Conservation (phyloP, 1,140 invertebrate genomes). For the Macrosteles quadrilineatus region DNA sequence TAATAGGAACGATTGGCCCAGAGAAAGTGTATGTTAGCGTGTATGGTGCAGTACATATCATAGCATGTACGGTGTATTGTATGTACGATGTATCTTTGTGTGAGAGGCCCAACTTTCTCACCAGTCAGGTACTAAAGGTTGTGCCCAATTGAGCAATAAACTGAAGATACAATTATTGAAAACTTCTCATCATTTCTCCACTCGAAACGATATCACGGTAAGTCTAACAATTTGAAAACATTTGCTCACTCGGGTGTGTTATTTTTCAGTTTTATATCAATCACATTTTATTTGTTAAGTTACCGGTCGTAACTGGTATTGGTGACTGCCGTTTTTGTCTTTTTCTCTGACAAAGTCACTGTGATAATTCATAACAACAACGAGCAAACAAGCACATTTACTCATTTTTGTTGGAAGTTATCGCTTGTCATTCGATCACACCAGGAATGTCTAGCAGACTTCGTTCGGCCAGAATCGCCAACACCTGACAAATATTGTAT, state of each 20-base stretch:
- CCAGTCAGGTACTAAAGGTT: neutral
- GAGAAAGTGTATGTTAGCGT: neutral
- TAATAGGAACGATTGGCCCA: neutral
- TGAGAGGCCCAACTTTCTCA: neutral
- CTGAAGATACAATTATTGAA: constrained; percentile 2
- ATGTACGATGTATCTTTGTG: too few species aligned
- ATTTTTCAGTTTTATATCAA: neutral
- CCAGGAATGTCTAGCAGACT: neutral
- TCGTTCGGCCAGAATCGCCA: neutral
- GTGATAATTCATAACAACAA: neutral
- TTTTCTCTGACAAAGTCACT: neutral
- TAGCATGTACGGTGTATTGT: neutral
- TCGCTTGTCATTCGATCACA: neutral
- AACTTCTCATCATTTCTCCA: neutral
- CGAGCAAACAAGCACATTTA: constrained; percentile 8
- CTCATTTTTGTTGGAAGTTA: neutral
- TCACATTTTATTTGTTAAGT: neutral
- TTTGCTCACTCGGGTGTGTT: neutral
- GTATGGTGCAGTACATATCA: neutral
- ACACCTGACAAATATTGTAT: neutral
- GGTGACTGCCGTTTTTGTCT: constrained; percentile 6
- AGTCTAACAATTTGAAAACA: neutral
- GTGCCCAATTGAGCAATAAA: constrained; percentile 8
- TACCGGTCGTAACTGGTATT: neutral
- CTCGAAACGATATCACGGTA: neutral